These are phyloP conservation scores for Bostrychus sinensis DNA, from an alignment of 2,113 vertebrate genomes.

Conservation along the genomic window DNA sequence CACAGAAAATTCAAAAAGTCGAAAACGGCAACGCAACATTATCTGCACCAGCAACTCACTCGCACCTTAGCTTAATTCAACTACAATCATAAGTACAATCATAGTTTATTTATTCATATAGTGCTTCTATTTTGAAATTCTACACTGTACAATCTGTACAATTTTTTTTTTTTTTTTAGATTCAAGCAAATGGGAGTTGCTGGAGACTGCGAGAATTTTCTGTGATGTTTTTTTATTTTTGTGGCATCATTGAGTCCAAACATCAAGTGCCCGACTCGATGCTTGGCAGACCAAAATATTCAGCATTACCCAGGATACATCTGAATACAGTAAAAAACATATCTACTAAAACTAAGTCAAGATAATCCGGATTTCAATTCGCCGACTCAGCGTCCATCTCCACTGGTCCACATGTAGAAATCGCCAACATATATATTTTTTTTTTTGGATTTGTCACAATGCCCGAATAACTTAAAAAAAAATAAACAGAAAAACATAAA, in stretches of 20 bases:
- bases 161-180: background rate
- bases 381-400: background rate
- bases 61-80: constrained; percentile 29
- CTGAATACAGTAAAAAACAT: constrained; percentile 6
- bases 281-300: constrained; percentile 1
- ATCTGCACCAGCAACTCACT: constrained; percentile 26
- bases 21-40: constrained; percentile 21
- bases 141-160: constrained; percentile 39
- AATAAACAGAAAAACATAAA: constrained; percentile 30
- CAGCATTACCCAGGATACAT: background rate
- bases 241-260: background rate
- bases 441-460: constrained; percentile 38
- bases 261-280: background rate
- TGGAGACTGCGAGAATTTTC: constrained; percentile 4
- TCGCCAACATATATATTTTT: too few species aligned
- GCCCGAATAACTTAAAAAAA: constrained; percentile 43
- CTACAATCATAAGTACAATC: constrained; percentile 66
- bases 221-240: background rate
- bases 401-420: background rate
- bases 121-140: constrained; percentile 12
- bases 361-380: background rate
- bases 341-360: background rate
- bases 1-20: constrained; percentile 16
- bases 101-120: constrained; percentile 31
- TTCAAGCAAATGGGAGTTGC: constrained; percentile 18